Evolutionary conservation across 1,140 invertebrate species (phyloP).

Genomic region (Solenopsis invicta): DNA sequence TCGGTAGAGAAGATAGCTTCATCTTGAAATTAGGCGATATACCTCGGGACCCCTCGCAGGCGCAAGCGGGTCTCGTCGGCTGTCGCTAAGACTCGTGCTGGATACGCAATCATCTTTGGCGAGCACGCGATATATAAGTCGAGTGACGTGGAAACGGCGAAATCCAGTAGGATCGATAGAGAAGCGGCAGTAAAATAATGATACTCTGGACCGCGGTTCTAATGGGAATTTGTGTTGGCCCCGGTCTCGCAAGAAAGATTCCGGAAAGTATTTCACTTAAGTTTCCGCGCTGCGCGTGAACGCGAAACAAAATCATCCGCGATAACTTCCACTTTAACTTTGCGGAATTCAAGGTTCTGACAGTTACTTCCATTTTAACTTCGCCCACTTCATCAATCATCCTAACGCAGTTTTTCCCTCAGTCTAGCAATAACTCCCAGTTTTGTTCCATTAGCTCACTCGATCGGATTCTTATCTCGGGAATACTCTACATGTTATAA

Average conservation of each 20-base stretch:
- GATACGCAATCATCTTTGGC: background rate
- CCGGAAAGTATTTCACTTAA: conserved; percentile 61
- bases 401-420: conserved; percentile 72
- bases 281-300: conserved; percentile 50
- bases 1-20: background rate
- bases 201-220: conserved; percentile 52
- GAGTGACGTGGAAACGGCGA: conserved; percentile 17
- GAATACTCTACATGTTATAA: conserved; percentile 52
- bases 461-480: conserved; percentile 66
- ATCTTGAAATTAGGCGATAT: background rate
- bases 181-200: conserved; percentile 51
- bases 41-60: too few species aligned
- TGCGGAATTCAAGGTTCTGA: conserved; percentile 64
- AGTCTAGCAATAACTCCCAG: conserved; percentile 70
- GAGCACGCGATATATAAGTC: background rate
- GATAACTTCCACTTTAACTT: conserved; percentile 65
- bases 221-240: conserved; percentile 61
- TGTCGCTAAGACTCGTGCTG: background rate
- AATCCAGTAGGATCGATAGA: conserved; percentile 34
- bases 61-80: background rate
- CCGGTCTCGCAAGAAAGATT: conserved; percentile 60
- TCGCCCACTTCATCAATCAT: conserved; percentile 72
- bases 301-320: conserved; percentile 63
- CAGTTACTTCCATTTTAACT: conserved; percentile 65
- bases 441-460: conserved; percentile 74